Evolutionary conservation across 2,888 invertebrate species (phyloP), one percentile per base, ranked within the genome.

Genomic region (Dermolepida albohirtum): DNA sequence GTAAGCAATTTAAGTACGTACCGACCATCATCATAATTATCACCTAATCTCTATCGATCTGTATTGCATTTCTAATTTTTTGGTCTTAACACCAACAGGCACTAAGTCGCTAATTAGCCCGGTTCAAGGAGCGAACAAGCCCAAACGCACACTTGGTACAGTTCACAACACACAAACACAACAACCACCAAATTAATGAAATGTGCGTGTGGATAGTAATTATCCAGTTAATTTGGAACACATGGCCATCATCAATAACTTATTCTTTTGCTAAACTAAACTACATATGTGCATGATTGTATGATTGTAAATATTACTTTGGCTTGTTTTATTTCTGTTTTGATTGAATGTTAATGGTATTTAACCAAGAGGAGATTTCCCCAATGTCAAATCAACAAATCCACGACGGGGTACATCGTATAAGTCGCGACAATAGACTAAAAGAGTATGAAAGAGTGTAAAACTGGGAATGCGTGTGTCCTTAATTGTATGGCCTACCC

Each of bases 401-500:
- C 22, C 34, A 51, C 57, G 57, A 65, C 41, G 49, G 67, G 52
- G 55, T 64, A 59, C 69, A 69, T 66, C 59, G 67, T 69, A 70
- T 63, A 67, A 70, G 67, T 70, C 71, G 72, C 73, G 71, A 67
- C 68, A 70, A 67, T 67, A 68, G 69, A 79, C 78, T 79, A 75
- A 78, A 79, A 76, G 59, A 62, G 77, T 75, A 74, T 72, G 74
- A 78, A 78, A 78, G 77, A 76, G 75, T 74, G 74, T 71, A 70
- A 70, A 71, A 67, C 71, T 68, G 67, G 59, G 69, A 71, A 73
- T 76, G 78, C 74, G 77, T 78, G 41, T 59, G 78, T 75, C 78
- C 80, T 79, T 82, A 82, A 82, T 82, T 82, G 81, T 77, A 80
- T 80, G 79, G 81, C 82, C 82, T 82, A 82, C 81, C 82, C 80